Conservation (phyloP, 2,113 vertebrate genomes). For the Syngnathus floridae region DNA sequence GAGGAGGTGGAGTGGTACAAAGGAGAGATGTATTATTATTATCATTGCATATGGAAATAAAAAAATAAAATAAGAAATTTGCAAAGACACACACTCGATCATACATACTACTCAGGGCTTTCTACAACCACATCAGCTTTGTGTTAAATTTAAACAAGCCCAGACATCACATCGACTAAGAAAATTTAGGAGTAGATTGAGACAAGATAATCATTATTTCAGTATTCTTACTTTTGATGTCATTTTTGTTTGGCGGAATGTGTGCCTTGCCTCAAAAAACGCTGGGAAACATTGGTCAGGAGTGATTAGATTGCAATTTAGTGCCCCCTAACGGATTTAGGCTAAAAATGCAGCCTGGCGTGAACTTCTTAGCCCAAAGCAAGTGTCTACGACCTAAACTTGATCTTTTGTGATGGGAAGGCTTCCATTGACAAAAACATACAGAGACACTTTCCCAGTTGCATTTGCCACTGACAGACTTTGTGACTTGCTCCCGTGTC, state of each 20-base stretch:
- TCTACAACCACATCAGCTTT: no score
- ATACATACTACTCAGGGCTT: no score
- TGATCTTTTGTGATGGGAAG: constrained; percentile 43
- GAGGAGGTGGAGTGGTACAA: not conserved
- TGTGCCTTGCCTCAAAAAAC: not conserved
- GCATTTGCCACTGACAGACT: constrained; percentile 20
- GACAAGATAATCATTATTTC: not conserved
- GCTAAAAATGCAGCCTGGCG: not conserved
- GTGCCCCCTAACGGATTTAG: constrained; percentile 39
- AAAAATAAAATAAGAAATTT: not conserved
- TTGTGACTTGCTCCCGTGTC: not conserved
- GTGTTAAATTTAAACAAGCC: no score
- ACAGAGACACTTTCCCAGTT: constrained; percentile 29
- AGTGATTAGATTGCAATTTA: constrained; percentile 6
- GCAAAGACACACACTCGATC: not conserved
- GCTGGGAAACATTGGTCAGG: not conserved
- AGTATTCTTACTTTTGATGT: not conserved
- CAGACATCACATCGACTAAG: no score
- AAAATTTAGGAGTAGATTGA: not conserved
- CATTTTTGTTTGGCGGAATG: not conserved
- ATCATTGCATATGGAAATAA: not conserved
- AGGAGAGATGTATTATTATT: not conserved
- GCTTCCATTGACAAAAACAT: constrained; percentile 18
- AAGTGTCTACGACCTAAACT: constrained; percentile 17
- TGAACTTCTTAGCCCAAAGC: constrained; percentile 15